Evolutionary conservation across 2,113 vertebrate species (phyloP), one percentile per base, ranked within the genome.

Genomic region (Pseudopipra pipra): DNA sequence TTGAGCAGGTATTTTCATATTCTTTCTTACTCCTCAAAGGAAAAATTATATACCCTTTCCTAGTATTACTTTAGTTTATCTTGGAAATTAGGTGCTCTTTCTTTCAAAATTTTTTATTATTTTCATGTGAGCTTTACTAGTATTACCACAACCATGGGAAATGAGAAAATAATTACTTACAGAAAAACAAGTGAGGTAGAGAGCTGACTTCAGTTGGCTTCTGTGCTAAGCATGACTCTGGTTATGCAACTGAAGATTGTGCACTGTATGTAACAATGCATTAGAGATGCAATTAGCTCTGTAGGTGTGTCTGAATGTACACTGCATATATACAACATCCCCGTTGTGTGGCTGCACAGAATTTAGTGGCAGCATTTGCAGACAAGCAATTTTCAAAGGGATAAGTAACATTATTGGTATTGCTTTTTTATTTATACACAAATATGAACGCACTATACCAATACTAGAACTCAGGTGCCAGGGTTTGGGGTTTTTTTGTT

Each of bases 191-290:
- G 18, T n/a, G 4, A 20, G 19, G 5, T 9, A 73, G 27, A 59
- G 4, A 68, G 27, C 1, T 65, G 22, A 33, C 31, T 44, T 86
- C 30, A 52, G 51, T 6, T 72, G 21, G 19, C n/a, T 62, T 81
- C 61, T 79, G 15, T 33, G n/a, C 15, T 43, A 52, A 66, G 11
- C 1, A 0, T 14, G n/a, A 33, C 17, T 37, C 24, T 3, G 4
- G 14, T 39, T 56, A 49, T 66, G 23, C 19, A 65, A 5, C 7
- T 37, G 22, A 75, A 71, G 20, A 16, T 14, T 59, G 30, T 27
- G 24, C 47, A 35, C 12, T 39, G 4, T 16, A 30, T 27, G 19
- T 31, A 66, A 39, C 0, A 0, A 54, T 12, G 13, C 4, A 28
- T 66, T 41, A 59, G 33, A 85, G 74, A 47, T 2, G 0, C 35